phyloP scores from a whole-genome alignment of 2,888 invertebrate species.

The Dilophus febrilis region DNA sequence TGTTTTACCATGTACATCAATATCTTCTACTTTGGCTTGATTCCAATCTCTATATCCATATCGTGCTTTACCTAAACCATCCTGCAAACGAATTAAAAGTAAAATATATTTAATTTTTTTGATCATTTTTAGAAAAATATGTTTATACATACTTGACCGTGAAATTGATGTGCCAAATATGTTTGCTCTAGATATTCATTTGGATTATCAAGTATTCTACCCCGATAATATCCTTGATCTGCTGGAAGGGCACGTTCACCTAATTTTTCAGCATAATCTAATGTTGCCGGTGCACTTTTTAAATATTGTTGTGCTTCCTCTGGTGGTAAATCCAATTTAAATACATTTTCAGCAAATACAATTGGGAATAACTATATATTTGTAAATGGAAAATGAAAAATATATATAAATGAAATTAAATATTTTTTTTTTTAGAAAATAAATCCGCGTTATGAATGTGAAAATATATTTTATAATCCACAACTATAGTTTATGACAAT shows the following conservation, averaged over 20 bases:
- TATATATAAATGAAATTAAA: no score
- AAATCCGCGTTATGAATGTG: no score
- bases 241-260: slow-evolving; percentile 33
- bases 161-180: slow-evolving; percentile 51
- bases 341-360: slow-evolving; percentile 30
- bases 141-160: slow-evolving; percentile 39
- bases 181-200: slow-evolving; percentile 52
- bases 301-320: slow-evolving; percentile 32
- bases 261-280: slow-evolving; percentile 37
- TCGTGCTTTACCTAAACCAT: slow-evolving; percentile 49
- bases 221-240: slow-evolving; percentile 30
- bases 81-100: slow-evolving; percentile 14
- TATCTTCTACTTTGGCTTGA: slow-evolving; percentile 55
- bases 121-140: no score
- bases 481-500: no score
- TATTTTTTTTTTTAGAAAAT: no score
- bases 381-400: no score
- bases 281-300: slow-evolving; percentile 25
- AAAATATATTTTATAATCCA: no score
- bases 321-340: slow-evolving; percentile 34
- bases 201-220: slow-evolving; percentile 42
- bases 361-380: slow-evolving; percentile 16
- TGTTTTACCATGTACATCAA: slow-evolving; percentile 46
- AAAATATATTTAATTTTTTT: background rate
- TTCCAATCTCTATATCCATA: slow-evolving; percentile 59